Evolutionary conservation across 2,113 vertebrate genomes (phyloP), one percentile per base, ranked within the genome.

Genomic region (Sapayoa aenigma): DNA sequence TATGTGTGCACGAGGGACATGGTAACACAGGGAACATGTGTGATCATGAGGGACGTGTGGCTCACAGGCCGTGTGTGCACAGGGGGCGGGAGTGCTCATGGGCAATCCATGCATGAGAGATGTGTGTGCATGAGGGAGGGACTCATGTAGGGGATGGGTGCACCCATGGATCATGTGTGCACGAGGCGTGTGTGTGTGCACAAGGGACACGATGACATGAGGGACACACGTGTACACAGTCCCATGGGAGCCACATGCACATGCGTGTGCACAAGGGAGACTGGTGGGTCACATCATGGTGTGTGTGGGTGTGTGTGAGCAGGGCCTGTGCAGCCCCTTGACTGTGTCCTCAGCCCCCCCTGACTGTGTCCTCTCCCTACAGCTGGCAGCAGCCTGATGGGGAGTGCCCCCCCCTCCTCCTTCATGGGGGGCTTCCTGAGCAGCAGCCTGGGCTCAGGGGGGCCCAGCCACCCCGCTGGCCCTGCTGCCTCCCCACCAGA

Each of bases 361-460:
- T 90, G 71, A 90, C 80, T 55, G 20, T 88, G 75, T 94, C 28
- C 69, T 96, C 71, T 95, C 94, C 81, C 95, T 17, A 28, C 97
- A 98, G 97, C 98, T 96, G 98, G 99, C 98, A 98, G 99, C 96
- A 98, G 99, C 97, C 97, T 99, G 98, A 99, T 99, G 99, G 99
- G 98, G 69, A 99, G 98, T 74, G 98, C 98, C 14, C 96, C 98
- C 15, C 98, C 99, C 46, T 98, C 99, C 46, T 99, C 99, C 75
- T 99, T 99, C 98, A 99, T 99, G 99, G 99, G 99, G 97, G 98
- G 99, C 84, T 99, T 99, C 97, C 98, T 99, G 96, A 98, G 98
- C 96, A 97, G 99, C 98, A 98, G 99, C 97, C 97, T 99, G 97
- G 99, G 99, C 84, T 98, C 99, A 0, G 98, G 99, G 18, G 98